Base-by-base conservation (phyloP, 1,140 invertebrate genomes). In the Lerema accius region DNA sequence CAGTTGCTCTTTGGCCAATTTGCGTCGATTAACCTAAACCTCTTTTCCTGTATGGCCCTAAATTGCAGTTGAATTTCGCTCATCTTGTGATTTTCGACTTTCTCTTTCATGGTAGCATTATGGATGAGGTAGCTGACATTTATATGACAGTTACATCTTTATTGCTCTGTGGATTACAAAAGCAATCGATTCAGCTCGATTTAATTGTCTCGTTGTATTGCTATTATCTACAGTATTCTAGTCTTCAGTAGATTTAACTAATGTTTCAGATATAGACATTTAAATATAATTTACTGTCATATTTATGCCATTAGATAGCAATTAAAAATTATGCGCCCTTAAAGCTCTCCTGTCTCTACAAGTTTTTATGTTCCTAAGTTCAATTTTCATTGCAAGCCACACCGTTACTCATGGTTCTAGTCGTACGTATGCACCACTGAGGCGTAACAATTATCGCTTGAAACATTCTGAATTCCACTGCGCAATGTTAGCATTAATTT, bases 41-140 rank as follows among this genome's bases (percentile, higher is more conserved):
- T 58, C 55, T 58, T 58, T 58, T 58, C 55, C 55, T 58, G 55
- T 58, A 58, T 58, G 42, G 42, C 55, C 55, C 55, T 58, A 58
- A 58, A 37, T 59, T 45, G 42, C 43, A 26, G 55, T 58, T 46
- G 55, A 35, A 46, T 58, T 58, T 58, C 55, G 55, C 55, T 58
- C 42, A 16, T 46, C 40, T 58, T 58, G 55, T 58, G 45, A 58
- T 58, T 58, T 46, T 58, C 55, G 4, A 58, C 55, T 58, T 43
- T 58, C 55, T 35, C 55, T 58, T 46, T 46, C 55, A 58, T 58
- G 40, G 40, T 13, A 55, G 39, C 42, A 46, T 28, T 58, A 58
- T 9, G 15, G 39, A 10, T 19, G 53, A 23, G 40, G 17, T 42
- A 17, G 13, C 6, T 49, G 26, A 32, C 46, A 49, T 49, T 32